phyloP scores from a whole-genome alignment of 2,797 vertebrate genomes.

The Hoplostethus atlanticus region DNA sequence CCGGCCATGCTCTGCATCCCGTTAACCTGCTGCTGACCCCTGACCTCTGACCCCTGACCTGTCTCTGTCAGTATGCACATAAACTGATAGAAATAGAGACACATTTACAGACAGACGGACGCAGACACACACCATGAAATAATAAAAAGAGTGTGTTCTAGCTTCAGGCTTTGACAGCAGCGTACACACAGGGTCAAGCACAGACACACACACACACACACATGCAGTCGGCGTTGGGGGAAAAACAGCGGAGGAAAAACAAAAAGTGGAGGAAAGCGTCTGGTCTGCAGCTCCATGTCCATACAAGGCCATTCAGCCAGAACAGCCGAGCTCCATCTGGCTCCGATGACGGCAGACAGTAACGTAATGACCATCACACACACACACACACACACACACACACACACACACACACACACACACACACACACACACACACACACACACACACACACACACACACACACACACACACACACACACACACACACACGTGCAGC shows the following conservation, averaged over 20 bases:
- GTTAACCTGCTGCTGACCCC: slow-evolving; percentile 46
- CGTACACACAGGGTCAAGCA: slow-evolving; percentile 2
- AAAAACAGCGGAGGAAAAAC: slow-evolving; percentile 37
- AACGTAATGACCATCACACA: too few species aligned
- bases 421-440: too few species aligned
- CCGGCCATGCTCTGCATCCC: slow-evolving; percentile 9
- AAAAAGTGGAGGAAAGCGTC: slow-evolving; percentile 35
- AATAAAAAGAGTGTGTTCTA: background rate
- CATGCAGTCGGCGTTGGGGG: background rate
- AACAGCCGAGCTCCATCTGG: slow-evolving; percentile 48
- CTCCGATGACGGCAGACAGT: slow-evolving; percentile 40
- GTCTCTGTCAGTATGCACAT: slow-evolving; percentile 14
- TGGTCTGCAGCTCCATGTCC: slow-evolving; percentile 50
- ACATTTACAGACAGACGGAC: background rate
- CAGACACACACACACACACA: background rate
- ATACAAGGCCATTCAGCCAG: slow-evolving; percentile 59
- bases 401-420: too few species aligned
- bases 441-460: too few species aligned
- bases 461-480: background rate
- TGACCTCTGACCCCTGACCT: slow-evolving; percentile 24
- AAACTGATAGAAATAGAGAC: slow-evolving; percentile 4
- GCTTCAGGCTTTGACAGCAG: background rate
- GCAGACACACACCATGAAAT: slow-evolving; percentile 15
- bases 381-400: too few species aligned
- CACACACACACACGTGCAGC: slow-evolving; percentile 14